Evolutionary conservation across 2,888 invertebrate genomes (phyloP), one percentile per base, ranked within the genome.

Genomic region (Epinotia demarniana): DNA sequence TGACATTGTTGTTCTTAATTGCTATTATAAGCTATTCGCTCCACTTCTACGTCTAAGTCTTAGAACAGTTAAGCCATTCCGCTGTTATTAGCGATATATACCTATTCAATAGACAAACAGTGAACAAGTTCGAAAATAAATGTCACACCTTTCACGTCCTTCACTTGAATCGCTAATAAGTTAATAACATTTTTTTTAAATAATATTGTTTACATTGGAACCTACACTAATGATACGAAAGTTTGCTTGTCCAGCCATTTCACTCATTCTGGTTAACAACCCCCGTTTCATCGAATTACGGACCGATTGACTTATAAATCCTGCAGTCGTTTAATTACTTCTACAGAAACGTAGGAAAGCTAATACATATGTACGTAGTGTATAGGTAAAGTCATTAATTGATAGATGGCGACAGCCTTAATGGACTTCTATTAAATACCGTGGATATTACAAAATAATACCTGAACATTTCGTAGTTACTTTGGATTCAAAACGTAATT

Each of bases 211-310:
- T 49, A 43, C 8, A 12, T 43, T 43, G 6, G 1, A n/a, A n/a
- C n/a, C n/a, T 49, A 5, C 16, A 49, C 46, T 49, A 49, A 49
- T 49, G 16, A 49, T 53, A 53, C 53, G n/a, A 53, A 53, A 53
- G 8, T 8, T 53, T 53, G 13, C 58, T 5, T 58, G 58, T 27
- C 13, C 27, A 58, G 23, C 13, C 58, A 58, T 23, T 58, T 58
- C 58, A 27, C 58, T 58, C 13, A 16, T 23, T 27, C 13, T 5
- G 18, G 57, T 12, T 57, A 19, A 19, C 55, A 57, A 58, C 58
- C 27, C 58, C 4, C 60, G 27, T 46, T 70, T 70, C 61, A 53
- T 69, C n/a, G 23, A 46, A 11, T 69, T 19, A 69, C 43, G n/a
- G 60, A 27, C 27, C 69, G 19, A 46, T 60, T 58, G 46, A 60